These are phyloP conservation scores for Actinernus sp. DNA, from an alignment of 92 coral and sea anemone species.

Conservation along the genomic window DNA sequence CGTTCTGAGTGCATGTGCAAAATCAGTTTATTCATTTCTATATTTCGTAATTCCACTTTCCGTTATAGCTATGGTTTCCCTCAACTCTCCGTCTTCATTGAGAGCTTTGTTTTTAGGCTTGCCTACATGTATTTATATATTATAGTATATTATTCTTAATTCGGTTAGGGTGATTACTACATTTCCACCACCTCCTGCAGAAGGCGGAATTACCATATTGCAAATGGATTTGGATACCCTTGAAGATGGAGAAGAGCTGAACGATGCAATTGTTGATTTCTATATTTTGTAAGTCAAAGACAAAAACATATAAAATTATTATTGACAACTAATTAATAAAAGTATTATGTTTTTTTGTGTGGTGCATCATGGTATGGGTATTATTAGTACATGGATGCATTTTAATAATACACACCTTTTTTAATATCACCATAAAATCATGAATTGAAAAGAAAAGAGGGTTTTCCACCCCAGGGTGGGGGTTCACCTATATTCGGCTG, in stretches of 20 bases:
- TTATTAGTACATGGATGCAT: too few species aligned
- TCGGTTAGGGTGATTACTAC: conserved; percentile 26
- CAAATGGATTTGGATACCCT: conserved; percentile 37
- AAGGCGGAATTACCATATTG: conserved; percentile 22
- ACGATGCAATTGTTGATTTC: conserved; percentile 45
- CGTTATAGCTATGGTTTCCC: neutral
- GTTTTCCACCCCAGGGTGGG: too few species aligned
- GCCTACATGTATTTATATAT: too few species aligned
- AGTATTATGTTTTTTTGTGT: too few species aligned
- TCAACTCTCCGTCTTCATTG: neutral
- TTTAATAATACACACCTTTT: neutral
- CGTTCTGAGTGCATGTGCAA: too few species aligned
- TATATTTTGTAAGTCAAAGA: conserved; percentile 33
- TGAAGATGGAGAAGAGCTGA: conserved; percentile 49
- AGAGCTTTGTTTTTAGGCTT: too few species aligned
- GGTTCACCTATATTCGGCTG: too few species aligned
- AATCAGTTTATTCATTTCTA: too few species aligned
- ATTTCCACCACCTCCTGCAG: conserved; percentile 30
- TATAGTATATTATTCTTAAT: conserved; percentile 3
- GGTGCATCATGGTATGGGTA: too few species aligned
- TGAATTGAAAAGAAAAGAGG: too few species aligned
- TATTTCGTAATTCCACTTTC: too few species aligned
- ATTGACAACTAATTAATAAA: too few species aligned
- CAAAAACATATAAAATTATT: neutral
- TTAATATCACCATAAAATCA: neutral